Conservation (phyloP, 2,888 invertebrate genomes). For the Caenorhabditis sp. region DNA sequence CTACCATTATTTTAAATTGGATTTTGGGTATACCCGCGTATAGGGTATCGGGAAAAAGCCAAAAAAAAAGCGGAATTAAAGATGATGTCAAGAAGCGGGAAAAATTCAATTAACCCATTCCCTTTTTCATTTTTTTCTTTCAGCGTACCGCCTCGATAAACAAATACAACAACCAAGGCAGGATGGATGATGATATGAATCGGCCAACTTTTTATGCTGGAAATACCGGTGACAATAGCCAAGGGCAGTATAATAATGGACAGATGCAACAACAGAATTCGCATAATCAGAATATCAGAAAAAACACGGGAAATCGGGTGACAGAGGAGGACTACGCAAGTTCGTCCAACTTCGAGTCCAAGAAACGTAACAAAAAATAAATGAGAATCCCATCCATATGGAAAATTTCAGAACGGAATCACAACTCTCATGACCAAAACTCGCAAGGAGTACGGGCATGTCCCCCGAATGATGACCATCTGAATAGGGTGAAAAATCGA, state of each 20-base stretch:
- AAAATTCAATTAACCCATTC: slow-evolving; percentile 35
- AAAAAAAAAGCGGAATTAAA: not conserved
- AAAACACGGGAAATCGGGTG: slow-evolving; percentile 53
- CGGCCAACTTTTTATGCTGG: slow-evolving; percentile 56
- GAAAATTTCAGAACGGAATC: slow-evolving; percentile 54
- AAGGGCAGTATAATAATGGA: slow-evolving; percentile 28
- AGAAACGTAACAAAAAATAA: slow-evolving; percentile 61
- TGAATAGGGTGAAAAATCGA: slow-evolving; percentile 63
- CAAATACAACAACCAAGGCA: slow-evolving; percentile 51
- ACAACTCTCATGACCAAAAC: slow-evolving; percentile 47
- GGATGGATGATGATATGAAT: slow-evolving; percentile 56
- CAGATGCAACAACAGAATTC: slow-evolving; percentile 24
- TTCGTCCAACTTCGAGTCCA: slow-evolving; percentile 57
- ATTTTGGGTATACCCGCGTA: slow-evolving; percentile 19
- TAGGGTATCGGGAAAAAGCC: too few species aligned
- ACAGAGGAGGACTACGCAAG: slow-evolving; percentile 65
- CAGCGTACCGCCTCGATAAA: slow-evolving; percentile 52
- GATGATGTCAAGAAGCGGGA: slow-evolving; percentile 16
- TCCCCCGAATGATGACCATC: slow-evolving; percentile 61
- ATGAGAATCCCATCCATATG: too few species aligned
- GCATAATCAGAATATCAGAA: slow-evolving; percentile 39
- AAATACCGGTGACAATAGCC: slow-evolving; percentile 40
- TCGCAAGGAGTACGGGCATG: slow-evolving; percentile 60
- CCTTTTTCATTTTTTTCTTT: slow-evolving; percentile 16
- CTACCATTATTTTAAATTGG: slow-evolving; percentile 29